Conservation (phyloP, 2,797 vertebrate genomes). For the Muscicapa striata region DNA sequence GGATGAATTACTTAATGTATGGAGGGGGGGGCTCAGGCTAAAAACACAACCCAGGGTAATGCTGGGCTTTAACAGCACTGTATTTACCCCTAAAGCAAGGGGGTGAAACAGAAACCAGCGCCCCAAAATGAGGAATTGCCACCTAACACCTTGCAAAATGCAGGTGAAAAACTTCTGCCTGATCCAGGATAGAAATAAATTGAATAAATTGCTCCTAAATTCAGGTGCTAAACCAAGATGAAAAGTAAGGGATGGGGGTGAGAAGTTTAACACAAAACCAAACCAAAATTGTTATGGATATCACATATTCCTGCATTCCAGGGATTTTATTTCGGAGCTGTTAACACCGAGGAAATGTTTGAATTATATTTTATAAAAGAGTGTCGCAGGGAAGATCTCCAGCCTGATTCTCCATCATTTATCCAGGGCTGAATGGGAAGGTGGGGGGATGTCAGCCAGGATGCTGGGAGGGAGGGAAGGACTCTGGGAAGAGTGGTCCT, state of each 20-base stretch:
- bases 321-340: not conserved
- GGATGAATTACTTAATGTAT: conserved; percentile 36
- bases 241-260: not conserved
- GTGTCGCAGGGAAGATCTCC: not conserved
- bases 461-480: not conserved
- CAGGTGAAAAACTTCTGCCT: conserved; percentile 29
- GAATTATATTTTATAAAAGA: not conserved
- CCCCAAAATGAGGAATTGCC: not conserved
- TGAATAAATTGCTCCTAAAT: not conserved
- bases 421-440: not conserved
- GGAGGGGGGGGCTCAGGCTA: not conserved
- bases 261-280: not conserved
- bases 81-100: not conserved
- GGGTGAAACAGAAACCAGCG: not conserved
- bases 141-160: not conserved
- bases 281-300: not conserved
- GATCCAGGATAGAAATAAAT: not conserved
- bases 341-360: not conserved
- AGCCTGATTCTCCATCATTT: not conserved
- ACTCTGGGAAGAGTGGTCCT: not conserved
- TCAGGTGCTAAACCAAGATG: not conserved
- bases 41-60: not conserved
- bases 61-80: not conserved
- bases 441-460: not conserved
- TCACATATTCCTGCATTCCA: not conserved